Evolutionary conservation across 2,888 invertebrate genomes (phyloP).

Genomic region (Ophioninae sp.): DNA sequence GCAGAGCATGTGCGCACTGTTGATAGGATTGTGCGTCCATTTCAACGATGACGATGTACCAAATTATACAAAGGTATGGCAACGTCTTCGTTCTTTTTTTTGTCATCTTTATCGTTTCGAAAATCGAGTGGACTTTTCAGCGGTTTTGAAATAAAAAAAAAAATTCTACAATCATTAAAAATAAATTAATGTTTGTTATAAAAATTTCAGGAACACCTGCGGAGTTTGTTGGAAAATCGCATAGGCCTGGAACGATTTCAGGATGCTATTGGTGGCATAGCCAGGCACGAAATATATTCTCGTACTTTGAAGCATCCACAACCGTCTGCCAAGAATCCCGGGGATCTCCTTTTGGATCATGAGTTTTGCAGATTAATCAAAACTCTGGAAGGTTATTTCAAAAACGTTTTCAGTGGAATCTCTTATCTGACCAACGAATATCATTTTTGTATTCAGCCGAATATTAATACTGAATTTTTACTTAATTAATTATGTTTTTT

Average conservation of each 20-base stretch:
- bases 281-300: conserved; percentile 94
- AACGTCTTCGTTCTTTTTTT: neutral
- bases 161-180: neutral
- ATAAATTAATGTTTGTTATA: neutral
- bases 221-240: conserved; percentile 92
- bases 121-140: neutral
- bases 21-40: conserved; percentile 95
- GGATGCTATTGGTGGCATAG: conserved; percentile 92
- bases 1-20: conserved; percentile 94
- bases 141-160: too few relatives aligned
- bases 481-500: conserved; percentile 2
- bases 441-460: neutral
- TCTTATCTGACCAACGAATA: neutral
- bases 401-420: neutral
- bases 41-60: conserved; percentile 92
- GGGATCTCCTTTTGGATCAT: conserved; percentile 94
- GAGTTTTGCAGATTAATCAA: conserved; percentile 97
- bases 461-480: neutral
- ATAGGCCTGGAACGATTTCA: conserved; percentile 95
- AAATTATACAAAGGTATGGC: conserved; percentile 85
- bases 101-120: neutral
- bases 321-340: conserved; percentile 87
- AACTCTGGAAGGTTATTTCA: conserved; percentile 86
- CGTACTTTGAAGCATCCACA: conserved; percentile 97
- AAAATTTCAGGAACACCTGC: conserved; percentile 85